phyloP scores from a whole-genome alignment of 53 echinoderm and acorn worm species.

The Glandiceps talaboti region DNA sequence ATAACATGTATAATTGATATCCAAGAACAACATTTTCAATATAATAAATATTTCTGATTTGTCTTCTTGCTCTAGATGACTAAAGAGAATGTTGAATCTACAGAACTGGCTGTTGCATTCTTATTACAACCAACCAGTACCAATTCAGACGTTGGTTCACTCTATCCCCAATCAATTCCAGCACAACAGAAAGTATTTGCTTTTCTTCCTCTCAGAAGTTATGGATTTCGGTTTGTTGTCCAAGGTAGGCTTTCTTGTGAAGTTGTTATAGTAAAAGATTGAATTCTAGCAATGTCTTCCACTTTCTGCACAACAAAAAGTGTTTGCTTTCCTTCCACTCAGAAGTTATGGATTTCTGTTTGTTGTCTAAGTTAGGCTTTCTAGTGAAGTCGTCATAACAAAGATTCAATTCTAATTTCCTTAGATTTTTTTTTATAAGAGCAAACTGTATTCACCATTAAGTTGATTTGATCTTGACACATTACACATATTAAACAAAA shows the following conservation, averaged over 20 bases:
- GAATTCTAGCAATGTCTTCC: too few relatives aligned
- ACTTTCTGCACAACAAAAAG: slow-evolving; percentile 14
- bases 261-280: too few relatives aligned
- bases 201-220: slow-evolving; percentile 39
- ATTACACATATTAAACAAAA: too few relatives aligned
- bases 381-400: too few relatives aligned
- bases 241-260: too few relatives aligned
- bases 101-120: slow-evolving; percentile 45
- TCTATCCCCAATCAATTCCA: neutral
- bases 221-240: slow-evolving; percentile 49
- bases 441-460: too few relatives aligned
- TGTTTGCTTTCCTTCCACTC: slow-evolving; percentile 47
- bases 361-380: slow-evolving; percentile 45
- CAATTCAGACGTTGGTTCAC: slow-evolving; percentile 11
- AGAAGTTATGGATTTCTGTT: slow-evolving; percentile 51
- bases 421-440: too few relatives aligned
- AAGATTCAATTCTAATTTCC: too few relatives aligned
- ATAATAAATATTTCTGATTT: too few relatives aligned
- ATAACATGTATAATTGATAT: too few relatives aligned
- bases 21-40: too few relatives aligned
- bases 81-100: slow-evolving; percentile 28
- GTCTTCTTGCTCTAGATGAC: slow-evolving; percentile 9
- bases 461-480: too few relatives aligned
- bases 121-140: slow-evolving; percentile 6
- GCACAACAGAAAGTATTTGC: slow-evolving; percentile 43